These are phyloP conservation scores for Ormyrus rosae DNA, from an alignment of 2,888 invertebrate genomes.

Conservation along the genomic window DNA sequence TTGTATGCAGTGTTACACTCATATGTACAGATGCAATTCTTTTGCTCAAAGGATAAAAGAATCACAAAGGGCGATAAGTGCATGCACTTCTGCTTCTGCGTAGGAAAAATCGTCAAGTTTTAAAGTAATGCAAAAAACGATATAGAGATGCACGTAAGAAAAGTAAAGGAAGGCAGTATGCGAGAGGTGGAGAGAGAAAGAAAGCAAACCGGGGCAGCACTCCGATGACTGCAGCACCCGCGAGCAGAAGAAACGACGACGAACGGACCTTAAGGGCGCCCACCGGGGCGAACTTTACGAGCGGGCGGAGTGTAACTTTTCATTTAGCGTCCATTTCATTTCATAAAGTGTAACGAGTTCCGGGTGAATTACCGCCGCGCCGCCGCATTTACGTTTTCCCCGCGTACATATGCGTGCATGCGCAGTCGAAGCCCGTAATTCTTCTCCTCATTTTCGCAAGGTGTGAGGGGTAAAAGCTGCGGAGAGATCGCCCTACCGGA, in stretches of 20 bases:
- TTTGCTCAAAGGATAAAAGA: too few relatives aligned
- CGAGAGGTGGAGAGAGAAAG: constrained; percentile 1
- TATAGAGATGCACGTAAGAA: constrained; percentile 16
- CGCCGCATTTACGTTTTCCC: not conserved
- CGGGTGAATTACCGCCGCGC: constrained; percentile 49
- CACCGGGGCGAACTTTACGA: constrained; percentile 55
- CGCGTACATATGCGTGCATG: constrained; percentile 5
- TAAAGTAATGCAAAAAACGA: not conserved
- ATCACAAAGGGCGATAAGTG: too few relatives aligned
- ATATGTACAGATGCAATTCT: too few relatives aligned
- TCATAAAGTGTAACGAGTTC: constrained; percentile 62
- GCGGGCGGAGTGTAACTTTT: constrained; percentile 61
- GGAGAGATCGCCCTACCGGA: constrained; percentile 30
- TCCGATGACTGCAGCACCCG: not conserved
- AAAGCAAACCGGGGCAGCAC: not conserved
- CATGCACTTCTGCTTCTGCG: too few relatives aligned
- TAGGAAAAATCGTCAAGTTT: too few relatives aligned
- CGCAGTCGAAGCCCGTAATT: constrained; percentile 29
- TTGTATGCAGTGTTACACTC: too few relatives aligned
- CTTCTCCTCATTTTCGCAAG: constrained; percentile 22
- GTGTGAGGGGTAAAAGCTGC: constrained; percentile 18
- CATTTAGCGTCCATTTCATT: constrained; percentile 63
- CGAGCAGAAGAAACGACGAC: not conserved
- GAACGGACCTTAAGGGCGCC: constrained; percentile 27
- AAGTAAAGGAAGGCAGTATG: constrained; percentile 15